Percentiles rank a stretch among this genome's conserved stretches.
Conservation (phyloP, 1,140 invertebrate species). For the Calephelis virginiensis region DNA sequence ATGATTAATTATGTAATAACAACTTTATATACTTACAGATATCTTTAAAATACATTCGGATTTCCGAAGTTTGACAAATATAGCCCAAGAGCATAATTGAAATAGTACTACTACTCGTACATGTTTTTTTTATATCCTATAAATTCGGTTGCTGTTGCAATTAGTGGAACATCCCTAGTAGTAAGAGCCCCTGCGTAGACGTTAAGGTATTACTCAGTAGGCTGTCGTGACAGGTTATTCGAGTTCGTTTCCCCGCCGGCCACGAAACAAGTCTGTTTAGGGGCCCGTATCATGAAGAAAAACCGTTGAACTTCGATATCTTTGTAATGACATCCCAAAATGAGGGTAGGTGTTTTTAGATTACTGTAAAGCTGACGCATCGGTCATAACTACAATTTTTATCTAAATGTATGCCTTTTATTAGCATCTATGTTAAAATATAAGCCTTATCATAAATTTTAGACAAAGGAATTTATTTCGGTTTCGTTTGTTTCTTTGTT, state of each 20-base stretch:
- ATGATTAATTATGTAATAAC: too few relatives aligned
- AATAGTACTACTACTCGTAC: too few relatives aligned
- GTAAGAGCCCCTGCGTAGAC: conserved; percentile 18
- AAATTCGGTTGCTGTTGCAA: conserved; percentile 10
- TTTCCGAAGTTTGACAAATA: too few relatives aligned
- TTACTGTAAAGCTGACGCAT: background rate
- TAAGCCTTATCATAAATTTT: too few relatives aligned
- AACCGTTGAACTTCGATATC: background rate
- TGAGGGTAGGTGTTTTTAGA: background rate
- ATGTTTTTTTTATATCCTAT: background rate
- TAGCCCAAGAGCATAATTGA: too few relatives aligned
- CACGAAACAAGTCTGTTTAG: conserved; percentile 47
- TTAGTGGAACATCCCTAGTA: background rate
- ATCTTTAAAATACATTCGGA: too few relatives aligned
- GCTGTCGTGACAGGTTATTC: conserved; percentile 53
- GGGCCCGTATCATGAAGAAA: conserved; percentile 27
- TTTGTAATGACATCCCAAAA: background rate
- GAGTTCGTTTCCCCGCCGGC: conserved; percentile 49
- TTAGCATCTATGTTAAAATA: too few relatives aligned
- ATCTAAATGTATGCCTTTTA: too few relatives aligned
- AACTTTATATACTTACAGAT: too few relatives aligned
- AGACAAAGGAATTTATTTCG: too few relatives aligned
- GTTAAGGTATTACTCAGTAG: conserved; percentile 42
- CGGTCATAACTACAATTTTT: background rate
- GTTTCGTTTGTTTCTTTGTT: too few relatives aligned